A percentile compares a stretch with the other conserved stretches of the same genome.
Evolutionary conservation across 2,888 invertebrate genomes (phyloP).

Genomic region (Trachelus stipa): DNA sequence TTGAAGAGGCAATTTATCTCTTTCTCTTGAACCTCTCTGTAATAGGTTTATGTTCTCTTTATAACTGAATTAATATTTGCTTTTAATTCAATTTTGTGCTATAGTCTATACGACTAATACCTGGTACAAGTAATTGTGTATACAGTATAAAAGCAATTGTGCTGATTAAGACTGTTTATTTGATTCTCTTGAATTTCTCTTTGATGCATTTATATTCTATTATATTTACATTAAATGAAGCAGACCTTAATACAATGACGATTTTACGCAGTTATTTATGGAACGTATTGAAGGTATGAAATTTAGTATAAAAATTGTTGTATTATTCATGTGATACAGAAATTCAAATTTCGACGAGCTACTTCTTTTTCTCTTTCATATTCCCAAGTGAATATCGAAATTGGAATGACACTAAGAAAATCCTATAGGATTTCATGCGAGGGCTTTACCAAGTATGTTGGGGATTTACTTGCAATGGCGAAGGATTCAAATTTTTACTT

Average conservation of each 20-base stretch:
- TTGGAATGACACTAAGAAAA: not conserved
- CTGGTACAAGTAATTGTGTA: too few relatives aligned
- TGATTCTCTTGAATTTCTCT: not conserved
- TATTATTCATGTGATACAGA: not conserved
- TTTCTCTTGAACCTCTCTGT: not conserved
- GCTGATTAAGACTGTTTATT: not conserved
- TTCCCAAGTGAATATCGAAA: not conserved
- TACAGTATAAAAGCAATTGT: not conserved
- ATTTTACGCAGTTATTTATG: too few relatives aligned
- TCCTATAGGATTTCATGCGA: not conserved
- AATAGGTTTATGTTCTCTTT: not conserved
- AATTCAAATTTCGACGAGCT: not conserved
- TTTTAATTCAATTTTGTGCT: not conserved
- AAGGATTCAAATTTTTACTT: not conserved
- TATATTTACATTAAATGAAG: not conserved
- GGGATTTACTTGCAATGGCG: not conserved
- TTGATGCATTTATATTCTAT: not conserved
- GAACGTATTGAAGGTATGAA: too few relatives aligned
- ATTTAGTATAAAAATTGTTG: too few relatives aligned
- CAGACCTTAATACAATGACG: too few relatives aligned
- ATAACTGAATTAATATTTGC: not conserved
- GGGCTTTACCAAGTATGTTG: not conserved
- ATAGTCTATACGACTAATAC: not conserved
- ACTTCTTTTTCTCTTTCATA: not conserved
- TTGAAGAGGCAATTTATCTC: not conserved